Base-by-base conservation (phyloP, 2,888 invertebrate species). In the Dysmachus trigonus region DNA sequence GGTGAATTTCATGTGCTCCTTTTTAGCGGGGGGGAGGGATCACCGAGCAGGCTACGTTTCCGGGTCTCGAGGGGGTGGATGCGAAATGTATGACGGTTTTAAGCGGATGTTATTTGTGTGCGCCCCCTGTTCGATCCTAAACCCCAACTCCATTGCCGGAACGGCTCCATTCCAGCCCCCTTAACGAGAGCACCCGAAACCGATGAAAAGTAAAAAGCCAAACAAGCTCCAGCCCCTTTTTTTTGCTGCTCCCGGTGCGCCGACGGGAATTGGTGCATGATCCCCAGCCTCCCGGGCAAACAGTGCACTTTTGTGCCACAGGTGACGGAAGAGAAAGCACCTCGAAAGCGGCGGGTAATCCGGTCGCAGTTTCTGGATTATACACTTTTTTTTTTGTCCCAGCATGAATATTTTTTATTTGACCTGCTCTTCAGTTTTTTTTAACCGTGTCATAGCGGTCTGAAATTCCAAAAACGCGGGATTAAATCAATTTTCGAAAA, bases 31-130 rank as follows among this genome's bases (percentile, higher is more conserved):
- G 51, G 47, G 8, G 18, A 27, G 79, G 4, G 47, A n/a, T n/a
- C n/a, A n/a, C n/a, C n/a, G n/a, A n/a, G n/a, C n/a, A n/a, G n/a
- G n/a, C 18, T 27, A 51, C 51, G 30, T 47, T 79, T 79, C 77
- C 77, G 77, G 30, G 74, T 18, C 27, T 22, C 47, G 0, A 7
- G 30, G 38, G 30, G 47, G 27, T 27, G 13, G 41, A 41, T 79
- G 22, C 30, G 51, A 47, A 51, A 47, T 47, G 77, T 79, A 79
- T 47, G 79, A 51, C 51, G 51, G 51, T 30, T 79, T 30, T 79
- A 51, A 51, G 76, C 79, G 79, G 79, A 79, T 79, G 79, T 79
- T 35, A 22, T 76, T 76, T 76, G 76, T 38, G 76, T 22, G 33
- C 7, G 27, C 38, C 15, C n/a, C 72, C 13, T 72, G 38, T 41